Evolutionary conservation across 1,140 invertebrate species (phyloP), one percentile per base, ranked within the genome.

Genomic region (Steinernema khuongi): DNA sequence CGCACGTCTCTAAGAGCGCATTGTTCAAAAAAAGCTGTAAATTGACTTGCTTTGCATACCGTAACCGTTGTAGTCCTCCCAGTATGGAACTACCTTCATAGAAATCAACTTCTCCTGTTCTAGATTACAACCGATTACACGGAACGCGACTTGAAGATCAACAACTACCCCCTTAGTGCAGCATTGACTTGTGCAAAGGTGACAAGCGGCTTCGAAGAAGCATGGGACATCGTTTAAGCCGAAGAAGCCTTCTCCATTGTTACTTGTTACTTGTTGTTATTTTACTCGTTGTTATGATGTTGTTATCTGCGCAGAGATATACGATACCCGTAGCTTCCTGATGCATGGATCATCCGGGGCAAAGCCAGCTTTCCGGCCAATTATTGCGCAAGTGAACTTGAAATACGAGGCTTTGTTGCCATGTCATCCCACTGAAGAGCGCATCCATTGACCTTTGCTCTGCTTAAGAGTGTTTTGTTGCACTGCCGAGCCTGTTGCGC

Each of bases 121-220:
- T 80, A 92, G 88, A 89, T 97, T 1, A 89, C 92, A 79, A 88
- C 90, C 0, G 94, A 97, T 86, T 99, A 97, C 86, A 90, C 90
- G 14, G 94, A 98, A 88, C 91, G 93, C 72, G 90, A 90, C 0
- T 88, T 94, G 81, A 94, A 96, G 0, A 93, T 99, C 31, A 96
- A 93, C 83, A 94, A 92, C 84, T 98, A 96, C 88, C 96, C 96
- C 17, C 87, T 99, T 18, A 97, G 94, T 70, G 96, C 91, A 31
- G 96, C 96, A 31, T 88, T 99, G 31, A 92, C 96, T 0, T 98
- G 96, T 88, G 90, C 92, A 26, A 99, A 99, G 88, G 85, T 99
- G n/a, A 97, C 94, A 87, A 90, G 90, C 66, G 95, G 92, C 29
- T 97, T 99, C 89, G 96, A 99, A 89, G 93, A 97, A 89, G 90